Evolutionary conservation across 1,140 invertebrate species (phyloP), one percentile per base, ranked within the genome.

Genomic region (Lucilia sericata): DNA sequence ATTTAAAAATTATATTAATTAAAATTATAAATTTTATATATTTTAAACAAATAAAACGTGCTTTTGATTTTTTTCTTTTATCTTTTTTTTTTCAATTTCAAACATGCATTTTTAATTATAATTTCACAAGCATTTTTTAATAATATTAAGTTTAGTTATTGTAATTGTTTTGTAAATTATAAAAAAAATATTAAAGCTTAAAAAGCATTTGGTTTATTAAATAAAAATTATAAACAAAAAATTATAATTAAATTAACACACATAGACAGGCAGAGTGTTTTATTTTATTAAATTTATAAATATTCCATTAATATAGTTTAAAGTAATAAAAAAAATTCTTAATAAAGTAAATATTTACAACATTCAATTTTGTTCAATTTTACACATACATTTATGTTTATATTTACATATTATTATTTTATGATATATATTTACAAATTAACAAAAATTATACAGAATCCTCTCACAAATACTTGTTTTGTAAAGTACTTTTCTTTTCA

Each of bases 401-500:
- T 30, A 30, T 30, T 42, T 42, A 42, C 0, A 8, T 42, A 42
- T 42, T 42, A 42, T 42, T 7, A 60, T 82, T 82, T 60, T 30
- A 87, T 86, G 88, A 30, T 30, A 30, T 86, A 84, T 86, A 80
- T 87, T 84, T 85, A 82, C 84, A 88, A 14, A 83, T 65, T 7
- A 83, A 51, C 5, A 19, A 17, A 83, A 83, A 85, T 87, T 88
- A 84, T 88, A 88, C 85, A 86, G 86, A 88, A 88, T 88, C 88
- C 88, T 88, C 87, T 88, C 88, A 88, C 86, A 88, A 88, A 87
- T 86, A 86, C 85, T 83, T 65, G 74, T 75, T 21, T 55, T n/a
- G 55, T 84, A 51, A 84, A 84, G 36, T 47, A 84, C n/a, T 51
- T 51, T 25, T 5, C 36, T 78, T 84, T 84, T 84, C 51, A 14